Conservation (phyloP, 2,113 vertebrate genomes). For the Dendropsophus ebraccatus region DNA sequence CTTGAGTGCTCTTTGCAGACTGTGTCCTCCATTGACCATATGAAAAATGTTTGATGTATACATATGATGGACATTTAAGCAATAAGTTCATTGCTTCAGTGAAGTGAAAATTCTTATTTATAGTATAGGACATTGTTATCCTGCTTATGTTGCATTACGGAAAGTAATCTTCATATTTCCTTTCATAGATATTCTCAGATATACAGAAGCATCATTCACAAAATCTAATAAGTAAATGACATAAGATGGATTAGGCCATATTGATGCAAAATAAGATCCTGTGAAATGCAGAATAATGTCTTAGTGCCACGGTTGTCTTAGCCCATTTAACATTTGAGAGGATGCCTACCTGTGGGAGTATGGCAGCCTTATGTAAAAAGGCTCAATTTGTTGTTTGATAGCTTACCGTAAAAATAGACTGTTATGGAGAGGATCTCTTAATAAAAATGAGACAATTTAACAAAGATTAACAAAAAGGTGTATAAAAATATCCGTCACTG, state of each 20-base stretch:
- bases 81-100: not conserved
- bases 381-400: not conserved
- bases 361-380: not conserved
- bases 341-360: not conserved
- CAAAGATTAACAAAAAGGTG: not conserved
- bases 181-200: not conserved
- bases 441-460: not conserved
- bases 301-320: not conserved
- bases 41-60: not conserved
- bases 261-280: not conserved
- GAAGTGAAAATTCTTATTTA: not conserved
- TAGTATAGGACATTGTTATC: not conserved
- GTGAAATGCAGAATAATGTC: not conserved
- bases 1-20: not conserved
- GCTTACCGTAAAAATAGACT: not conserved
- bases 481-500: not conserved
- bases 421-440: not conserved
- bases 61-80: not conserved
- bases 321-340: not conserved
- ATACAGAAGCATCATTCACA: not conserved
- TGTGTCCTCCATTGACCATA: not conserved
- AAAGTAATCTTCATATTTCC: not conserved
- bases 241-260: not conserved
- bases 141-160: not conserved
- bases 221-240: conserved; percentile 10